Base-by-base conservation (phyloP, 2,888 invertebrate species). In the Metopia argyrocephala region DNA sequence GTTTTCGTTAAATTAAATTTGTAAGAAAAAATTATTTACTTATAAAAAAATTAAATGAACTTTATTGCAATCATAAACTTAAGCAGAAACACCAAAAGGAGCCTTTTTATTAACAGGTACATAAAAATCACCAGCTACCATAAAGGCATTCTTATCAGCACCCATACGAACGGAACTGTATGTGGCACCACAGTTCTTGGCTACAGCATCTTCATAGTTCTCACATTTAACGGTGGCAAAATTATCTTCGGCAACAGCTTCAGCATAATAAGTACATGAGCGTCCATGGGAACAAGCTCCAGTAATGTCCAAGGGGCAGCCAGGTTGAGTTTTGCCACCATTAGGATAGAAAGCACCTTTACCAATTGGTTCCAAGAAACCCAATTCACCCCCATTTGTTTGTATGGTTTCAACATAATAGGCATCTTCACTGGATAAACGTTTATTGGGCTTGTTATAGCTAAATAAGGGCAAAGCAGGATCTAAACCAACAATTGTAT, bases 341-440 rank as follows among this genome's bases (percentile, higher is more conserved):
- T 91, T 92, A 87, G 91, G 92, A 90, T 92, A 92, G 89, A 92
- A 91, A 86, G 91, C 90, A 86, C 91, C 90, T 88, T 91, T 90
- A 74, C 89, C 90, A 27, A 90, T 86, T 45, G 90, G 90, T 79
- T 84, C 81, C 9, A 87, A 81, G 84, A 89, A 89, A 1, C 90
- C 90, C 18, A 89, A 78, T 1, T 20, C 18, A 1, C 86, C 88
- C 1, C 85, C 87, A 80, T 89, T 85, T 3, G 90, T 90, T 54
- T 90, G 89, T 69, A 90, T 88, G 50, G 87, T 84, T 81, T 90
- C 90, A 5, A 90, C 89, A 28, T 89, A 90, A n/a, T 38, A 73
- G 20, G 89, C 90, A 84, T 90, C 90, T 18, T 46, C 75, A 25
- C 78, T 74, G 59, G 48, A 76, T 5, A 90, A 78, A 21, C 90